phyloP scores from a whole-genome alignment of 2,113 vertebrate genomes.

The Salvator merianae region DNA sequence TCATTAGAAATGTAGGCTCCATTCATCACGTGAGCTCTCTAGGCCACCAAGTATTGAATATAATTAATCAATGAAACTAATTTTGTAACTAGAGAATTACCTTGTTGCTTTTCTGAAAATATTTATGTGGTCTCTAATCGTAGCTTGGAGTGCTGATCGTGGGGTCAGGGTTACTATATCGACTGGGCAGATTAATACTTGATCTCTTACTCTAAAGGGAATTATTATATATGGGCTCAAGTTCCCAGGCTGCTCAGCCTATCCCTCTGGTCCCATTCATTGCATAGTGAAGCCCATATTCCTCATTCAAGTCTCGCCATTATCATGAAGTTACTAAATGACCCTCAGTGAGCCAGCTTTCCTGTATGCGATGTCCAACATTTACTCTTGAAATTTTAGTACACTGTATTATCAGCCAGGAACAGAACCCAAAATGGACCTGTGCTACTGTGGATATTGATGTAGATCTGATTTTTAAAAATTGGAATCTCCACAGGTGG shows the following conservation, averaged over 20 bases:
- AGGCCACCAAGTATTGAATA: conserved; percentile 11
- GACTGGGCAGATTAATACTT: background rate
- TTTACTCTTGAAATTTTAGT: background rate
- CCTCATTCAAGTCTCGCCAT: background rate
- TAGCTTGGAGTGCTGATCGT: background rate
- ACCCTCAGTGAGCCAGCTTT: background rate
- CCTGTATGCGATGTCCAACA: background rate
- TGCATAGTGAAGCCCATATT: background rate
- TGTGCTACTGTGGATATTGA: background rate
- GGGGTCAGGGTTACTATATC: background rate
- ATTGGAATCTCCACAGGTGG: background rate
- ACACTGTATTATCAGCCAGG: background rate
- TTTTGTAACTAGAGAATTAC: conserved; percentile 26
- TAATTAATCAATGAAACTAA: conserved; percentile 18
- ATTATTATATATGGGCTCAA: background rate
- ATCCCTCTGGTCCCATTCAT: background rate
- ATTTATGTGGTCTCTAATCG: background rate
- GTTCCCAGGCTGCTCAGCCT: no score
- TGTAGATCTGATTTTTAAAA: background rate
- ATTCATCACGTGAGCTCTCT: background rate
- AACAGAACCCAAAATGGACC: no score
- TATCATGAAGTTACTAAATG: background rate
- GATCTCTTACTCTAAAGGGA: conserved; percentile 11
- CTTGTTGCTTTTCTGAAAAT: conserved; percentile 14
- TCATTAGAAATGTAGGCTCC: conserved; percentile 42